Evolutionary conservation across 2,797 vertebrate genomes (phyloP).

Genomic region (Otus scops): DNA sequence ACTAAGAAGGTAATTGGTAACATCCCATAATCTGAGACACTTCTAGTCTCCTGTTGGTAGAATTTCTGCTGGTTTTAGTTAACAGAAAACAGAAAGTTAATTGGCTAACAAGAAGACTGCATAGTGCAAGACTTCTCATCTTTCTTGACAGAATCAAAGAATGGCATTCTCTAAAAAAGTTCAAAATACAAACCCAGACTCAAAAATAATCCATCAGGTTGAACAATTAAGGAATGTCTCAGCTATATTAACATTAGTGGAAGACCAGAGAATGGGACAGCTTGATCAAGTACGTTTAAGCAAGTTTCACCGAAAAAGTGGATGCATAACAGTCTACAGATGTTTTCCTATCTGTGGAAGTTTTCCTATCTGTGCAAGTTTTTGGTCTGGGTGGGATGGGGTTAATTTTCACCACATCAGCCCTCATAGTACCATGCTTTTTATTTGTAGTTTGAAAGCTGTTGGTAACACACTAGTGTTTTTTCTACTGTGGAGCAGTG

Average conservation of each 20-base stretch:
- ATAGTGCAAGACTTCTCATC: background rate
- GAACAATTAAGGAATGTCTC: background rate
- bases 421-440: background rate
- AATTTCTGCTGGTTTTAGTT: background rate
- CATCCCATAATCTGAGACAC: background rate
- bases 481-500: background rate
- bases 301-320: background rate
- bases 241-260: background rate
- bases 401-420: background rate
- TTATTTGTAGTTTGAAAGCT: background rate
- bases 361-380: background rate
- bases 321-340: background rate
- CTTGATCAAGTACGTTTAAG: background rate
- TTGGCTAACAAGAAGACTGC: background rate
- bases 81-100: background rate
- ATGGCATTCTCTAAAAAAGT: background rate
- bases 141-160: background rate
- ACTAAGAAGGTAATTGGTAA: background rate
- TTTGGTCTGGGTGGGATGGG: background rate
- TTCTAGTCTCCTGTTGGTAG: accelerated
- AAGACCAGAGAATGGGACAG: background rate
- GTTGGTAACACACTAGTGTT: background rate
- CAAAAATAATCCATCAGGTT: background rate
- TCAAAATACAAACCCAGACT: background rate
- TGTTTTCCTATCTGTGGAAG: background rate